Conservation (phyloP, 2,113 vertebrate species). For the Sapayoa aenigma region DNA sequence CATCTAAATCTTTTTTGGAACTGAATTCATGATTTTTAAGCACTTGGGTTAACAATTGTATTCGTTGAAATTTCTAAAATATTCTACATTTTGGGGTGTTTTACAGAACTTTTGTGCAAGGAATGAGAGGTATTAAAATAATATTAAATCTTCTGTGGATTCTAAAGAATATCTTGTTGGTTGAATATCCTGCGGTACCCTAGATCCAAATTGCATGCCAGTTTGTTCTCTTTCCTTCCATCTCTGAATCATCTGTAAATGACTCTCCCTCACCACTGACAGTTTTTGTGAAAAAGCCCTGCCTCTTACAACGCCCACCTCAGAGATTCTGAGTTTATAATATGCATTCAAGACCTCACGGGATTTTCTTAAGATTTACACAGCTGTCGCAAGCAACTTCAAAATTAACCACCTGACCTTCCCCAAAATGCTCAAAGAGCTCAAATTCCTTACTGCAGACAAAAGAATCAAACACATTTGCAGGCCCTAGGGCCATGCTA, state of each 20-base stretch:
- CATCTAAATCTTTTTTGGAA: not conserved
- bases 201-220: not conserved
- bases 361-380: conserved; percentile 30
- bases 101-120: not conserved
- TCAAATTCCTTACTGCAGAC: conserved; percentile 9
- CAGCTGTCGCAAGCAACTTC: conserved; percentile 28
- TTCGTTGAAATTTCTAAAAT: not conserved
- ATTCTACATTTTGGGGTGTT: not conserved
- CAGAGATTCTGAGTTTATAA: not conserved
- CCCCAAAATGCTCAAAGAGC: not conserved
- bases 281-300: not conserved
- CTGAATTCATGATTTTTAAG: not conserved
- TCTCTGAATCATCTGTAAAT: not conserved
- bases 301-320: not conserved
- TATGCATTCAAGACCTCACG: not conserved
- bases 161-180: not conserved
- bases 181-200: not conserved
- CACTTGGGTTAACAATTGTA: not conserved
- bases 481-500: not conserved
- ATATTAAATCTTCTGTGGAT: not conserved
- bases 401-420: conserved; percentile 41
- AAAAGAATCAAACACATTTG: conserved; percentile 25
- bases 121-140: not conserved
- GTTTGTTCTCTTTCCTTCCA: not conserved
- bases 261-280: not conserved